phyloP scores from a whole-genome alignment of 2,113 vertebrate genomes.

The Carassius carassius region DNA sequence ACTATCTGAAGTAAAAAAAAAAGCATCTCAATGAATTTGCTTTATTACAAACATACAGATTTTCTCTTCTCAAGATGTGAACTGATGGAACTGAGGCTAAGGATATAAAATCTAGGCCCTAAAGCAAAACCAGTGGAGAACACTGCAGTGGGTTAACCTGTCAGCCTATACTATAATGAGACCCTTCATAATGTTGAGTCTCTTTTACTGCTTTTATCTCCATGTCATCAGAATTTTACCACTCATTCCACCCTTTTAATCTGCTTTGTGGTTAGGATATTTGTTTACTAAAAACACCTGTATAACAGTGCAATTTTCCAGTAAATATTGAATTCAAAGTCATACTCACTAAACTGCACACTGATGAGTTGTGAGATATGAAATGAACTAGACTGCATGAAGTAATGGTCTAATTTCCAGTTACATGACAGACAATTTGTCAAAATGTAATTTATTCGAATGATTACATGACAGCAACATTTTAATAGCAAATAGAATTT shows the following conservation, averaged over 20 bases:
- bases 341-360: neutral
- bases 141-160: neutral
- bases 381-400: too few relatives aligned
- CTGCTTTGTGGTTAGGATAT: neutral
- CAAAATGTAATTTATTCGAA: too few relatives aligned
- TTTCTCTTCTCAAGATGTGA: neutral
- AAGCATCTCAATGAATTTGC: neutral
- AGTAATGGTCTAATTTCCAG: too few relatives aligned
- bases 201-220: neutral
- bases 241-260: neutral
- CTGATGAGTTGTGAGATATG: neutral
- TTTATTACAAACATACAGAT: neutral
- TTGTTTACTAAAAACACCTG: neutral
- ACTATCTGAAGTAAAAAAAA: neutral
- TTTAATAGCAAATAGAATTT: too few relatives aligned
- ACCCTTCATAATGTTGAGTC: neutral
- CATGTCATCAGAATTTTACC: neutral
- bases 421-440: too few relatives aligned
- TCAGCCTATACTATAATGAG: neutral
- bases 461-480: too few relatives aligned
- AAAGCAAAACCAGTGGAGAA: neutral
- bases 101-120: neutral
- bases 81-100: neutral
- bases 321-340: neutral
- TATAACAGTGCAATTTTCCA: neutral